A percentile compares a stretch with the other conserved stretches of the same genome.
These are phyloP conservation scores for Boleophthalmus pectinirostris DNA, from an alignment of 2,113 vertebrate genomes.

Conservation along the genomic window DNA sequence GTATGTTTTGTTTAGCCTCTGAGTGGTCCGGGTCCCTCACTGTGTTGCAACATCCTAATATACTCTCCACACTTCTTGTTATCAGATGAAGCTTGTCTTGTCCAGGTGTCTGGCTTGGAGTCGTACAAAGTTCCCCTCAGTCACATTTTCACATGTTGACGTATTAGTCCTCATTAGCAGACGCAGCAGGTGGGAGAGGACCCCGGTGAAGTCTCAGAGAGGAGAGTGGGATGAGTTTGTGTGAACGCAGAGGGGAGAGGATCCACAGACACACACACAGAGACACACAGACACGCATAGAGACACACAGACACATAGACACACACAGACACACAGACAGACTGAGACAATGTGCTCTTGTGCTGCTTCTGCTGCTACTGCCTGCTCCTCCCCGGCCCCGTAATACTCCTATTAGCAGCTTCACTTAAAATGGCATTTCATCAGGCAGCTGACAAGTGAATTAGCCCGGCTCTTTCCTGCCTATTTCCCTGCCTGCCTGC, in stretches of 20 bases:
- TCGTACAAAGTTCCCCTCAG: neutral
- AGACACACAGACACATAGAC: neutral
- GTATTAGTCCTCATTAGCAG: neutral
- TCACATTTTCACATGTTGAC: conserved; percentile 1
- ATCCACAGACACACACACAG: conserved; percentile 25
- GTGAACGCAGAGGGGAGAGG: conserved; percentile 16
- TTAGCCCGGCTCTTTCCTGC: conserved; percentile 84
- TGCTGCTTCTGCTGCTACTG: conserved; percentile 68
- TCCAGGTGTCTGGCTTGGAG: neutral
- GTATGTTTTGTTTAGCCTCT: neutral
- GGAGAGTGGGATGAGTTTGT: conserved; percentile 9
- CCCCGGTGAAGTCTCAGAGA: conserved; percentile 9
- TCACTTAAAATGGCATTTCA: conserved; percentile 86
- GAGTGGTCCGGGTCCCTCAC: neutral
- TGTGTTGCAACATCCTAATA: neutral
- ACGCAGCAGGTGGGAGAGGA: neutral
- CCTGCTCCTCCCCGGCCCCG: conserved; percentile 62
- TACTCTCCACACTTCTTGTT: neutral
- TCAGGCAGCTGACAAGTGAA: conserved; percentile 98
- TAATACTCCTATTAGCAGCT: conserved; percentile 82
- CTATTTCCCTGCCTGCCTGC: conserved; percentile 83
- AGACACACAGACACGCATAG: conserved; percentile 27
- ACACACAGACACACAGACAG: conserved; percentile 24
- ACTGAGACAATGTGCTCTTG: conserved; percentile 51
- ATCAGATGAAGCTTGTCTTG: neutral